phyloP scores from a whole-genome alignment of 1,140 invertebrate genomes.

The Sipha flava region DNA sequence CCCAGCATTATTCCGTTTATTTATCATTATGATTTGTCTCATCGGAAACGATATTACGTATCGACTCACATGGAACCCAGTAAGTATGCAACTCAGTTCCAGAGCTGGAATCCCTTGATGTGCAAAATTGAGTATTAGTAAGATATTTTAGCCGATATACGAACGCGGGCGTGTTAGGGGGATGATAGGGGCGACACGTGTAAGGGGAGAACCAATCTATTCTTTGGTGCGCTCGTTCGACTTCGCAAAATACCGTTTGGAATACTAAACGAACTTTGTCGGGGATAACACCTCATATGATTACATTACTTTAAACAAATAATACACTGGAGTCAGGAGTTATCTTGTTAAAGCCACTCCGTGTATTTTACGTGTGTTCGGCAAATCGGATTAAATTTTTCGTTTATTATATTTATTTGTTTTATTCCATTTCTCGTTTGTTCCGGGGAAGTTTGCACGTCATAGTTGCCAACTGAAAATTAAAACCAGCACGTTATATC shows the following conservation, averaged over 20 bases:
- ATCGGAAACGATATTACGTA: neutral
- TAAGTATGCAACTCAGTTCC: neutral
- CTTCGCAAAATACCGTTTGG: conserved; percentile 6
- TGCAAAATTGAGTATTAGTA: conserved; percentile 6
- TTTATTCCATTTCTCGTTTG: no score
- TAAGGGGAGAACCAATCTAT: neutral
- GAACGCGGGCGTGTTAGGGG: no score
- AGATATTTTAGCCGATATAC: neutral
- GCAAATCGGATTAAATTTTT: conserved; percentile 24
- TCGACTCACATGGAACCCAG: neutral
- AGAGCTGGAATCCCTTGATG: neutral
- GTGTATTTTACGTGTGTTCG: no score
- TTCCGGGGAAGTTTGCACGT: neutral
- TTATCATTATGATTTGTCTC: neutral
- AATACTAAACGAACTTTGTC: conserved; percentile 11
- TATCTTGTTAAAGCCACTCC: conserved; percentile 16
- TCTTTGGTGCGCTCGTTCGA: neutral
- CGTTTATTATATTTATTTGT: neutral
- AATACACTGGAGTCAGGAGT: neutral
- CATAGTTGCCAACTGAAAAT: neutral
- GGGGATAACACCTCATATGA: conserved; percentile 15
- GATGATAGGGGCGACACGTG: neutral
- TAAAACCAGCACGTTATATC: neutral
- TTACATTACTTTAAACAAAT: conserved; percentile 18
- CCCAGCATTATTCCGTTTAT: neutral